Evolutionary conservation across 2,888 invertebrate genomes (phyloP).

Genomic region (Kryphioiulus occultus): DNA sequence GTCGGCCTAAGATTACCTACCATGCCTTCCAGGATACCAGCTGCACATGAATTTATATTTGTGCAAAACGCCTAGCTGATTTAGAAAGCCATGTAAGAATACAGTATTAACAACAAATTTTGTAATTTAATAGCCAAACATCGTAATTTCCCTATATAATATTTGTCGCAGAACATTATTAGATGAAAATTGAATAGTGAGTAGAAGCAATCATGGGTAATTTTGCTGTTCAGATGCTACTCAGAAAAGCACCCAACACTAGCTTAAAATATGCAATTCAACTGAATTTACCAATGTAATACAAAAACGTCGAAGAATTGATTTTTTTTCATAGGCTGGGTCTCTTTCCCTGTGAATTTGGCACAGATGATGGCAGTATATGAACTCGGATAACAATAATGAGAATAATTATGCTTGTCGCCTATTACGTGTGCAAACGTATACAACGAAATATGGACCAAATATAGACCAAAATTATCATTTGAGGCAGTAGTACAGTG

Average conservation of each 20-base stretch:
- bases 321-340: background rate
- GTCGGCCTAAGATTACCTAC: background rate
- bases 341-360: background rate
- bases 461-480: no score
- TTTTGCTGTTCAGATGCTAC: no score
- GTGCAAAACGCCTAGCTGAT: no score
- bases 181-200: background rate
- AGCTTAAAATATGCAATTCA: background rate
- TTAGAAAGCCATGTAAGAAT: background rate
- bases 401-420: background rate
- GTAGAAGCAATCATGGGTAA: no score
- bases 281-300: background rate
- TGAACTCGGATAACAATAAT: background rate
- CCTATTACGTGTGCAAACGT: background rate
- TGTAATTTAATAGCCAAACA: background rate
- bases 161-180: background rate
- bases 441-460: background rate
- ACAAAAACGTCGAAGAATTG: background rate
- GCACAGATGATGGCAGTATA: background rate
- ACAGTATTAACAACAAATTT: background rate
- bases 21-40: background rate
- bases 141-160: background rate
- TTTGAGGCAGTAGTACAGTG: no score
- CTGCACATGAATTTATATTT: background rate
- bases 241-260: no score